Percentiles rank a stretch among this genome's conserved stretches.
Conservation (phyloP, 2,888 invertebrate species). For the Cataglyphis albicans region DNA sequence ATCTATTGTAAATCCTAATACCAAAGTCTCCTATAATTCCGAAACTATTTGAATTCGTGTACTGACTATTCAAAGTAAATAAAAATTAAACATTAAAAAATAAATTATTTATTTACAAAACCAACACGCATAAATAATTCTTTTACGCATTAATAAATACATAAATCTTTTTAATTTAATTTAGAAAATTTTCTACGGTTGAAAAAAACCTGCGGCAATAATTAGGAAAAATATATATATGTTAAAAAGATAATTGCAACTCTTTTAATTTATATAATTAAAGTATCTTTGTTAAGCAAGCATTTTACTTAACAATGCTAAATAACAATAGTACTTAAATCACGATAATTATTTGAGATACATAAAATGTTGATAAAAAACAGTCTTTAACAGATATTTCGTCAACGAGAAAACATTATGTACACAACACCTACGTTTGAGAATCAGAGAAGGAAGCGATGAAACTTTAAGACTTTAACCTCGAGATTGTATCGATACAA, state of each 20-base stretch:
- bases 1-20: no score
- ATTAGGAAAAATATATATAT: background rate
- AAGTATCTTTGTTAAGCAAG: background rate
- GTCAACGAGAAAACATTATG: background rate
- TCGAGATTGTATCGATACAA: background rate
- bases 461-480: conserved; percentile 1
- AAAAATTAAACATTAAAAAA: no score
- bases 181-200: background rate
- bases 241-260: background rate
- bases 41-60: no score
- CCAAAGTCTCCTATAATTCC: no score
- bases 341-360: background rate
- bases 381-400: background rate
- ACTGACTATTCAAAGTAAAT: no score
- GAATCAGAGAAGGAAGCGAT: background rate
- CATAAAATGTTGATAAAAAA: background rate
- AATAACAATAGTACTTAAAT: background rate
- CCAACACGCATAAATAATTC: background rate
- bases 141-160: background rate
- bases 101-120: background rate
- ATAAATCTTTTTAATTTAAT: conserved; percentile 9
- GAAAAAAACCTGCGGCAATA: background rate
- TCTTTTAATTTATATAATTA: background rate
- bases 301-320: background rate
- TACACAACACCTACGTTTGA: background rate